Percentiles rank a stretch among this genome's conserved stretches.
phyloP scores from a whole-genome alignment of 2,797 vertebrate genomes.

The Scarus forsteni region DNA sequence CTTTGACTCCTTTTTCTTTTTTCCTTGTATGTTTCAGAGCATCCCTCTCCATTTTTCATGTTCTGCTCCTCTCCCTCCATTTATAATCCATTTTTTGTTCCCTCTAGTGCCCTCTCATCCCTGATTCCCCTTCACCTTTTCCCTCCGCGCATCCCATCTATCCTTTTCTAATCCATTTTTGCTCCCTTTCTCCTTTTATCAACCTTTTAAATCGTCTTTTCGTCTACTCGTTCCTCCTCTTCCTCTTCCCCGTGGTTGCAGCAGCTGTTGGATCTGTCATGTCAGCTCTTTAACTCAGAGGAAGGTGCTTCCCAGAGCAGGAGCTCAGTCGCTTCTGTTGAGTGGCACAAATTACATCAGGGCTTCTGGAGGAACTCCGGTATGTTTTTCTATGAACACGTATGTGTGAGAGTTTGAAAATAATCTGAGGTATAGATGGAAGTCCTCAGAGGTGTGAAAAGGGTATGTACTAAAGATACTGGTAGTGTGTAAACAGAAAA shows the following conservation, averaged over 20 bases:
- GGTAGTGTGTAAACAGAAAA: conserved; percentile 2
- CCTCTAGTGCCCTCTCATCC: conserved; percentile 48
- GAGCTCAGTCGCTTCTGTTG: conserved; percentile 21
- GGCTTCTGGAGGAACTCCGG: conserved; percentile 21
- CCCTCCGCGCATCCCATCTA: conserved; percentile 45
- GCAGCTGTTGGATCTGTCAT: conserved; percentile 59
- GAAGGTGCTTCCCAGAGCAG: conserved; percentile 29
- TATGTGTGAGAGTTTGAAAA: conserved; percentile 9
- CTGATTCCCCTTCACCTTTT: conserved; percentile 67
- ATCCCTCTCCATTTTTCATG: conserved; percentile 43
- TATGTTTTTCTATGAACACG: conserved; percentile 46
- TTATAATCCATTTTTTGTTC: conserved; percentile 63
- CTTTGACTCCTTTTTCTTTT: conserved; percentile 45
- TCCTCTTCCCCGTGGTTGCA: conserved; percentile 20
- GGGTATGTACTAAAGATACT: conserved; percentile 7
- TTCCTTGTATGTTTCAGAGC: conserved; percentile 29
- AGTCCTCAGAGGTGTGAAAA: conserved; percentile 20
- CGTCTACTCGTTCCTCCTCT: background rate
- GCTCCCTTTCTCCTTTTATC: conserved; percentile 55
- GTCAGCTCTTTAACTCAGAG: conserved; percentile 47
- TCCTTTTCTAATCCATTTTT: conserved; percentile 60
- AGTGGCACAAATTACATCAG: conserved; percentile 33
- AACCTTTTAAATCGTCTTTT: conserved; percentile 53
- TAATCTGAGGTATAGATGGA: background rate
- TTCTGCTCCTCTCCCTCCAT: conserved; percentile 51